Percentiles rank a stretch among this genome's conserved stretches.
Evolutionary conservation across 1,140 invertebrate genomes (phyloP).

Genomic region (Arion vulgaris): DNA sequence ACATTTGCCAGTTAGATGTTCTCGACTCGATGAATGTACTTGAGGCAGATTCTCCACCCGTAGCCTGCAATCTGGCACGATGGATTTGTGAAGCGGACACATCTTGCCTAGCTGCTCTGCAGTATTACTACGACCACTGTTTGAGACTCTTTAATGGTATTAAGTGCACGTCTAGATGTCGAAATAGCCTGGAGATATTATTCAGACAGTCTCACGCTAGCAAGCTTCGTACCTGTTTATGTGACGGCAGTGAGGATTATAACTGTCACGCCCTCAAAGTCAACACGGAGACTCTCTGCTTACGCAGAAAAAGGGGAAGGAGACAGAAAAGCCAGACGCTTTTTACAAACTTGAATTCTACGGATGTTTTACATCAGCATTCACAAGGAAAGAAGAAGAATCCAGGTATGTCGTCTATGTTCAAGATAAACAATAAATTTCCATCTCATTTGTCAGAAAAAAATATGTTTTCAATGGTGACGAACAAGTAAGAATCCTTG

Average conservation of each 20-base stretch:
- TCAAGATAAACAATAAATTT: no score
- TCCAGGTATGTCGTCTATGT: no score
- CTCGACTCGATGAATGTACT: constrained; percentile 49
- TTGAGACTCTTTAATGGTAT: constrained; percentile 45
- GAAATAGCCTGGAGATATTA: constrained; percentile 63
- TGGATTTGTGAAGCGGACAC: constrained; percentile 67
- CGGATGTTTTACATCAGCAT: no score
- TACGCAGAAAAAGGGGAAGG: constrained; percentile 10
- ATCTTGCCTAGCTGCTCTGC: constrained; percentile 59
- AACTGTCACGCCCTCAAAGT: constrained; percentile 54
- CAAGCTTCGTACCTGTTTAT: constrained; percentile 61
- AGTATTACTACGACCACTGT: constrained; percentile 60
- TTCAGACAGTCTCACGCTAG: constrained; percentile 59
- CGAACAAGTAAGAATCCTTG: no score
- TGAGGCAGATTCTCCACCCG: constrained; percentile 39
- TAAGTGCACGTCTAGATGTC: constrained; percentile 57
- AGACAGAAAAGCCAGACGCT: background rate
- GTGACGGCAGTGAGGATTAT: constrained; percentile 61
- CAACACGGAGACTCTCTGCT: constrained; percentile 58
- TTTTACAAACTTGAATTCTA: no score
- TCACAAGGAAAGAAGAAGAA: no score
- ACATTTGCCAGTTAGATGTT: constrained; percentile 57
- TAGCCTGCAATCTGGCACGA: constrained; percentile 60
- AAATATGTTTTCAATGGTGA: no score
- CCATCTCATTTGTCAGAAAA: no score